A percentile compares a stretch with the other conserved stretches of the same genome.
phyloP scores from a whole-genome alignment of 2,888 invertebrate genomes.

The Trichacis sp. region DNA sequence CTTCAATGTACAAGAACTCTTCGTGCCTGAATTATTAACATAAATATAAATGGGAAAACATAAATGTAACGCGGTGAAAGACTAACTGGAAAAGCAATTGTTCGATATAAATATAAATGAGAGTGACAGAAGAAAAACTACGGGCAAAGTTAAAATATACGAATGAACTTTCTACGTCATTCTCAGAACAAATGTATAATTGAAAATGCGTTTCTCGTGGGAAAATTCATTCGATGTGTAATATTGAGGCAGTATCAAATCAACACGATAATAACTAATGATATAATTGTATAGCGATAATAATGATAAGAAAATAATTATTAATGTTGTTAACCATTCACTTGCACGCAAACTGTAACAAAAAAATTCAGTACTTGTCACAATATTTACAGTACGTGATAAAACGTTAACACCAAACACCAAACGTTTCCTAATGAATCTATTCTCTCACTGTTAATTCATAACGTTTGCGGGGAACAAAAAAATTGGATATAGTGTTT shows the following conservation, averaged over 20 bases:
- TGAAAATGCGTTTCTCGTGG: constrained; percentile 38
- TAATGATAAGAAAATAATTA: background rate
- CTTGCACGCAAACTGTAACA: constrained; percentile 30
- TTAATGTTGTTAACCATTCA: constrained; percentile 6
- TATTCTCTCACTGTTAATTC: constrained; percentile 41
- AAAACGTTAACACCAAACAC: constrained; percentile 12
- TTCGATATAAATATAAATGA: constrained; percentile 3
- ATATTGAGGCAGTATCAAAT: constrained; percentile 40
- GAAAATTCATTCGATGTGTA: constrained; percentile 31
- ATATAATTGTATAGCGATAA: constrained; percentile 1
- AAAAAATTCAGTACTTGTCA: constrained; percentile 28
- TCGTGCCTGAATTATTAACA: background rate
- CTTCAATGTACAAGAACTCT: background rate
- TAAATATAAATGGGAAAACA: background rate
- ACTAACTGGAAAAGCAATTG: background rate
- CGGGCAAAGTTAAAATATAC: background rate
- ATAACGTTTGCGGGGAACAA: constrained; percentile 37
- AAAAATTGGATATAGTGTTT: too few species aligned
- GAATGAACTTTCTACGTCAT: background rate
- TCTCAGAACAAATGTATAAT: background rate
- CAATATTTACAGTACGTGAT: constrained; percentile 37
- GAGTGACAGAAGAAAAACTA: constrained; percentile 20
- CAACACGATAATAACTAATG: constrained; percentile 31
- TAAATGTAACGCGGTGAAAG: background rate
- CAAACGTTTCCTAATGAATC: constrained; percentile 26